A percentile compares a stretch with the other conserved stretches of the same genome.
These are phyloP conservation scores for Lycaon pictus DNA, from an alignment of 2,113 vertebrate genomes.

Conservation along the genomic window DNA sequence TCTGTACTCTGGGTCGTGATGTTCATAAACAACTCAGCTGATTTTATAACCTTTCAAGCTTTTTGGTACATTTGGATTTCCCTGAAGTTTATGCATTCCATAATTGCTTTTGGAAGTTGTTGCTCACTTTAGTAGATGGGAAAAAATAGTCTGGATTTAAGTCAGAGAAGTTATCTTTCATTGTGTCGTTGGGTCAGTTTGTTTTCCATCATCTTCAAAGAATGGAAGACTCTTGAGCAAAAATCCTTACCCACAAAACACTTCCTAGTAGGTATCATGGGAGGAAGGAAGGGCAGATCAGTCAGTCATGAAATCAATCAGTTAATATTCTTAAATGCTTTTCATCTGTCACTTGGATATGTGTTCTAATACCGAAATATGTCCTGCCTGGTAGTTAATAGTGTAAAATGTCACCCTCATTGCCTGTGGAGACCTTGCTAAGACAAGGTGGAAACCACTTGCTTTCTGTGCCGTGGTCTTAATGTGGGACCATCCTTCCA, in stretches of 20 bases:
- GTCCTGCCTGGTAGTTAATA: too few relatives aligned
- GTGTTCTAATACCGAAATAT: not conserved
- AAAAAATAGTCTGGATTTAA: not conserved
- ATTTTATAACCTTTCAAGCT: not conserved
- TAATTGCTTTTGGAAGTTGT: not conserved
- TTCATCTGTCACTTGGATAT: not conserved
- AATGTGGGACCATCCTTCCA: rapidly evolving
- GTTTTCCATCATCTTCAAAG: not conserved
- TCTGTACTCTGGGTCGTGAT: not conserved
- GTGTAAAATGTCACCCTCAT: rapidly evolving
- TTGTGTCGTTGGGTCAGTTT: not conserved
- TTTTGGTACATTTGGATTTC: not conserved
- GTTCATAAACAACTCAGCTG: not conserved
- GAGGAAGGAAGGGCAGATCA: not conserved
- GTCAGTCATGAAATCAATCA: not conserved
- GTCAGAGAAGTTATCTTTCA: not conserved
- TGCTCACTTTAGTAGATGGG: not conserved
- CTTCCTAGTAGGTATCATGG: not conserved
- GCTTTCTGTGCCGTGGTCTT: not conserved
- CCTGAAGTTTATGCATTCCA: not conserved
- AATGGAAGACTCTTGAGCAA: not conserved
- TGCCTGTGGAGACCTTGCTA: rapidly evolving
- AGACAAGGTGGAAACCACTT: not conserved
- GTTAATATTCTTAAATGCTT: not conserved
- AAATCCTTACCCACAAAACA: not conserved